phyloP scores from a whole-genome alignment of 2,113 vertebrate species.

The Kobus ellipsiprymnus region DNA sequence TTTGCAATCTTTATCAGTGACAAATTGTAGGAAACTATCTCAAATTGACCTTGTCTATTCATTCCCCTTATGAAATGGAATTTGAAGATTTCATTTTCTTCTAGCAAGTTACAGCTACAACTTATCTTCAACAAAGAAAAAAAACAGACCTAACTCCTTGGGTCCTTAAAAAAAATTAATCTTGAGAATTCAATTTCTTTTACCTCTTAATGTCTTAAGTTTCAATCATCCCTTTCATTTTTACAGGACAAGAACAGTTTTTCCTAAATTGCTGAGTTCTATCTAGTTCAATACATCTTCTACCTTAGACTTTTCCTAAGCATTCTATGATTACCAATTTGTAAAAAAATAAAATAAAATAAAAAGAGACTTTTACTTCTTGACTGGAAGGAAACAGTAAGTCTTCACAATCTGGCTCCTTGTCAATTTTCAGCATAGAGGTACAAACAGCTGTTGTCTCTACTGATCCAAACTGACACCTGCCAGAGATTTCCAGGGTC shows the following conservation, averaged over 20 bases:
- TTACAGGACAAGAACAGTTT: slow-evolving; percentile 54
- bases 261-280: slow-evolving; percentile 61
- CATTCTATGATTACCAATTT: slow-evolving; percentile 45
- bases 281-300: slow-evolving; percentile 51
- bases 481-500: neutral
- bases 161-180: slow-evolving; percentile 50
- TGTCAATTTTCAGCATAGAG: neutral
- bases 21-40: neutral
- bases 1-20: neutral
- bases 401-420: neutral
- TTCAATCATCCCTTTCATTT: slow-evolving; percentile 56
- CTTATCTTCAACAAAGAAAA: neutral
- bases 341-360: slow-evolving; percentile 31
- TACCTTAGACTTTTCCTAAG: slow-evolving; percentile 49
- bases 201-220: slow-evolving; percentile 58
- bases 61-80: neutral
- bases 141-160: neutral
- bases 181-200: slow-evolving; percentile 69
- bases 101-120: neutral
- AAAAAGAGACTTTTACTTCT: slow-evolving; percentile 31
- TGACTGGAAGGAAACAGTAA: slow-evolving; percentile 16
- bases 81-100: slow-evolving; percentile 38
- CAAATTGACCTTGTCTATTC: neutral
- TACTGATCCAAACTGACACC: neutral
- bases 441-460: neutral